Base-by-base conservation (phyloP, 2,888 invertebrate genomes). In the Athrips mouffetella region DNA sequence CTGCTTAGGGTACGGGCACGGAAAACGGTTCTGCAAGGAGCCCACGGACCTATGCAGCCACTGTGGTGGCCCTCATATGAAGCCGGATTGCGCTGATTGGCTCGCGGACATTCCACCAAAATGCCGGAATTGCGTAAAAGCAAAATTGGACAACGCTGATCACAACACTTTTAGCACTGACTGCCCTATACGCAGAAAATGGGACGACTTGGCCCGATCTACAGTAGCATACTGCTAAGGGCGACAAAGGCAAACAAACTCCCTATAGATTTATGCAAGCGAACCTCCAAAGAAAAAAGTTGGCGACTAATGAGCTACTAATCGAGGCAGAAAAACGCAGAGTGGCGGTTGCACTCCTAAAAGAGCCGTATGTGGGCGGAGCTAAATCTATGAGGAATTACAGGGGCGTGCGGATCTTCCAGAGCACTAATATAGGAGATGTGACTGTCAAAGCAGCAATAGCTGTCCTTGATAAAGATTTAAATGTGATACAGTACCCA, bases 351-450 rank as follows among this genome's bases (percentile, higher is more conserved):
- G 30, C 30, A 8, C 30, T 30, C n/a, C 5, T 30, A 3, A 5
- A 30, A 13, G 53, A 44, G 7, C 44, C 44, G 1, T 44, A 44
- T 11, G 11, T 44, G 7, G n/a, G n/a, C n/a, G 30, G 30, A 30
- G 40, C 40, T 2, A 23, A 6, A 11, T 6, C 11, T n/a, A 25
- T 41, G 40, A 25, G 13, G 7, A 6, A 3, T 7, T n/a, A 10
- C n/a, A 30, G 30, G 11, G 30, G 30, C 3, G 30, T 30, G 30
- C 5, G 30, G n/a, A 30, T 30, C 5, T 30, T 30, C 30, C 30
- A 30, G 11, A 7, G 30, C 30, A n/a, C 30, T 10, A 30, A n/a
- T 6, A 3, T 6, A 25, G 40, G 40, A 25, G 25, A 20, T 2
- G 37, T 18, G 18, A 20, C 15, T 41, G 25, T 25, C 3, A 41